phyloP scores from a whole-genome alignment of 2,797 vertebrate species.

The Enteromius fasciolatus region DNA sequence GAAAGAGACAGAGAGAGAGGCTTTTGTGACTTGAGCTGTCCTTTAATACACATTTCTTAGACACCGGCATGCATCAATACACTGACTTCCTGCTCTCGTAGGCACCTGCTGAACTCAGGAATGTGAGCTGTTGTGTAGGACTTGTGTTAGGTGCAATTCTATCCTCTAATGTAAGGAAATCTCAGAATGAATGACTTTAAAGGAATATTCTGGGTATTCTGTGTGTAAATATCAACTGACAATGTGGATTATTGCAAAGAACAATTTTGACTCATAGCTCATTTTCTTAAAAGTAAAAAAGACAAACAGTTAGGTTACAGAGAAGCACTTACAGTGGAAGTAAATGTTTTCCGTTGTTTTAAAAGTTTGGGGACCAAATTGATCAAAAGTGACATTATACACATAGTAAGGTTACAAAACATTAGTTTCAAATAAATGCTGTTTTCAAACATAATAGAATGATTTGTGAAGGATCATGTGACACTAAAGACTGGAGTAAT shows the following conservation, averaged over 20 bases:
- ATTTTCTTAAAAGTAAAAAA: neutral
- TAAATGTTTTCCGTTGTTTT: neutral
- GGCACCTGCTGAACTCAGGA: conserved; percentile 53
- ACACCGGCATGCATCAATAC: conserved; percentile 71
- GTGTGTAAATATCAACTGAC: neutral
- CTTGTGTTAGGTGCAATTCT: conserved; percentile 25
- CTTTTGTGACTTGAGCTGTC: conserved; percentile 72
- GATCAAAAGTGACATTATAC: neutral
- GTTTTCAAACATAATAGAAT: neutral
- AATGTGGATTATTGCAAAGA: neutral
- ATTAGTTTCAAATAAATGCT: neutral
- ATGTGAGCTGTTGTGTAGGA: conserved; percentile 55
- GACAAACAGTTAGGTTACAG: neutral
- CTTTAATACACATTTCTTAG: conserved; percentile 68
- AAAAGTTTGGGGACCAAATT: neutral
- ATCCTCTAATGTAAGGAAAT: neutral
- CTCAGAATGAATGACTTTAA: neutral
- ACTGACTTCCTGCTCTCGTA: conserved; percentile 64
- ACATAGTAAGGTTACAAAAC: neutral
- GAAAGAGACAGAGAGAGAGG: conserved; percentile 64
- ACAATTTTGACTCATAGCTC: neutral
- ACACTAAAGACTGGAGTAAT: neutral
- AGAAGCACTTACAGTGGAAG: neutral
- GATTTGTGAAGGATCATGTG: neutral
- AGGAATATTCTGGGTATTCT: neutral